phyloP scores from a whole-genome alignment of 2,888 invertebrate species.

The Tanypteryx hageni region DNA sequence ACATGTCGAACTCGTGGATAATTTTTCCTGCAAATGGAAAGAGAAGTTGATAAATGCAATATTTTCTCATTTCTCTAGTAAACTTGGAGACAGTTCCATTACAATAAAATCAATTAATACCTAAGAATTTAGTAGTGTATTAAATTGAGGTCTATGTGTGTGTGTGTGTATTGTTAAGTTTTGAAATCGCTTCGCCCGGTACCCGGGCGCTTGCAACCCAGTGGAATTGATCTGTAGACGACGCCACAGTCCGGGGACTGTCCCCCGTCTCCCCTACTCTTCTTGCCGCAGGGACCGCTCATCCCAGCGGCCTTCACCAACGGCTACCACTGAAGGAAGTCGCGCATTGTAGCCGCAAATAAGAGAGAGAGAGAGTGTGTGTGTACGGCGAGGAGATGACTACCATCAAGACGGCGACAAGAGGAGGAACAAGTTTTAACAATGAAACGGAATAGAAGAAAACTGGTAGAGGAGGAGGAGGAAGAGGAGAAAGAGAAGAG shows the following conservation, averaged over 20 bases:
- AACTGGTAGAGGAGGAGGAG: slow-evolving; percentile 55
- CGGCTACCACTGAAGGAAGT: slow-evolving; percentile 91
- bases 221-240: slow-evolving; percentile 64
- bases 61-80: background rate
- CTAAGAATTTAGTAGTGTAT: background rate
- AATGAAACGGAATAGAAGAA: slow-evolving; percentile 5
- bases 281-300: slow-evolving; percentile 91
- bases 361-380: background rate
- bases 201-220: slow-evolving; percentile 62
- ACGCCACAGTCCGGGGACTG: slow-evolving; percentile 67
- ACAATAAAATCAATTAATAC: background rate
- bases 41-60: background rate
- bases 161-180: slow-evolving; percentile 56
- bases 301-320: slow-evolving; percentile 99
- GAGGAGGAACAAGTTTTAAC: slow-evolving; percentile 67
- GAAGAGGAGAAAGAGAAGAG: slow-evolving; percentile 44
- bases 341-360: slow-evolving; percentile 60
- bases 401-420: slow-evolving; percentile 65
- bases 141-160: slow-evolving; percentile 24
- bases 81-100: background rate
- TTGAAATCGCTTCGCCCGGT: slow-evolving; percentile 58
- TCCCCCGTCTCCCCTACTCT: slow-evolving; percentile 76
- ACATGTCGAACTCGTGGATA: slow-evolving; percentile 1
- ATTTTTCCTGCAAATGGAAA: background rate
- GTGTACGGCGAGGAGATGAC: slow-evolving; percentile 10